Percentiles rank a stretch among this genome's conserved stretches.
phyloP scores from a whole-genome alignment of 2,888 invertebrate genomes.

The Scrobipalpa costella region DNA sequence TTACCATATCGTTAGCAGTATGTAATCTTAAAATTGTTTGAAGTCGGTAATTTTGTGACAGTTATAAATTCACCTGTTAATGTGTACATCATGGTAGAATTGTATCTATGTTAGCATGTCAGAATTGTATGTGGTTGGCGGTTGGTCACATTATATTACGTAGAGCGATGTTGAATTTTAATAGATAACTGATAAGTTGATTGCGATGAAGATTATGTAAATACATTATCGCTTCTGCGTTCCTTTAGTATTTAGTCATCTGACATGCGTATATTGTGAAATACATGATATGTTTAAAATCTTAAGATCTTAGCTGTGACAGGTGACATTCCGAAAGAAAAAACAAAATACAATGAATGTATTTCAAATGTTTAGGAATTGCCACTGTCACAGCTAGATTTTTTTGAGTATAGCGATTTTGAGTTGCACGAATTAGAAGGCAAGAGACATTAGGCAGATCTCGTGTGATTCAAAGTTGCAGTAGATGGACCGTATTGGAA shows the following conservation, averaged over 20 bases:
- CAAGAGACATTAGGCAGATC: neutral
- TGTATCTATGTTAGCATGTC: slow-evolving; percentile 77
- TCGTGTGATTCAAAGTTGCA: slow-evolving; percentile 25
- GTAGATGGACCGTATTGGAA: neutral
- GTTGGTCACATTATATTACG: slow-evolving; percentile 66
- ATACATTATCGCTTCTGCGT: slow-evolving; percentile 62
- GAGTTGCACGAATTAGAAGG: slow-evolving; percentile 7
- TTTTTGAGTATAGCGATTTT: slow-evolving; percentile 1
- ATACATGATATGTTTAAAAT: too few species aligned
- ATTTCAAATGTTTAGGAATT: too few species aligned
- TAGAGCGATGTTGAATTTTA: slow-evolving; percentile 69
- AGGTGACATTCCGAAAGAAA: too few species aligned
- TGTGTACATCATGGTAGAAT: slow-evolving; percentile 75
- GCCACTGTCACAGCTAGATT: too few species aligned
- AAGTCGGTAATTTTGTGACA: slow-evolving; percentile 67
- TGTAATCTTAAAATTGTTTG: slow-evolving; percentile 64
- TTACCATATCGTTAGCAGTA: slow-evolving; percentile 77
- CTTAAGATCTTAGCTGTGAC: too few species aligned
- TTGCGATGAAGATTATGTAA: slow-evolving; percentile 44
- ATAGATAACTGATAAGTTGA: slow-evolving; percentile 41
- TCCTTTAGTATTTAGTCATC: slow-evolving; percentile 43
- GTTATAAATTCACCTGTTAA: slow-evolving; percentile 77
- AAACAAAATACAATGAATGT: too few species aligned
- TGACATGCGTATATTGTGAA: slow-evolving; percentile 40
- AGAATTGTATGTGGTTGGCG: slow-evolving; percentile 66